Percentiles rank a stretch among this genome's conserved stretches.
phyloP scores from a whole-genome alignment of 2,797 vertebrate species.

The Sebastes vulpes region DNA sequence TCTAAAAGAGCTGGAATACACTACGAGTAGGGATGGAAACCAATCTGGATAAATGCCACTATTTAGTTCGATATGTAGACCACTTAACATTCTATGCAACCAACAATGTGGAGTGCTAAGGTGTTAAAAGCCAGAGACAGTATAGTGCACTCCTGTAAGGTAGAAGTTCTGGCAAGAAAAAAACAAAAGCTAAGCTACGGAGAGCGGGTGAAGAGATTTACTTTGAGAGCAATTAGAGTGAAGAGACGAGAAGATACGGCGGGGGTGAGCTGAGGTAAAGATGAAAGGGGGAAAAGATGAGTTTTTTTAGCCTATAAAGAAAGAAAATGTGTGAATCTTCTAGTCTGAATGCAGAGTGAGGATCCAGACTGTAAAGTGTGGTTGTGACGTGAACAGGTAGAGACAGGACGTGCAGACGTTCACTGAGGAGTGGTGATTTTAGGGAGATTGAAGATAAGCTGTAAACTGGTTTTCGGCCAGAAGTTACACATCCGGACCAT shows the following conservation, averaged over 20 bases:
- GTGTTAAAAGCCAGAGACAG: neutral
- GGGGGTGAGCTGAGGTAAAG: neutral
- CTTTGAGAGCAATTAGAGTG: constrained; percentile 40
- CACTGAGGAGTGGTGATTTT: neutral
- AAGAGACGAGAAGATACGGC: constrained; percentile 9
- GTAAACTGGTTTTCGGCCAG: neutral
- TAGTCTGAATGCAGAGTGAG: neutral
- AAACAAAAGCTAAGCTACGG: constrained; percentile 8
- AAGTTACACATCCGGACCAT: constrained; percentile 1
- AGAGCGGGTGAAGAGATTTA: constrained; percentile 20
- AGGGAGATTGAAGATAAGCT: neutral
- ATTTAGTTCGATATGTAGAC: neutral
- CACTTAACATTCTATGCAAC: neutral
- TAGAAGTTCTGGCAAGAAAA: constrained; percentile 11
- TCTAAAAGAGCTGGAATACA: neutral
- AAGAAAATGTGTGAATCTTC: neutral
- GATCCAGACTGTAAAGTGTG: neutral
- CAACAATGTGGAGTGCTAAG: neutral
- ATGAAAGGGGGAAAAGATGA: neutral
- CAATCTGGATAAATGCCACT: neutral
- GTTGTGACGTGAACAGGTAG: too few species aligned
- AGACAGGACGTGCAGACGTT: neutral
- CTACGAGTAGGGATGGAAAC: neutral
- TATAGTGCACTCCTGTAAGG: neutral
- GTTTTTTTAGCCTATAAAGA: neutral